Evolutionary conservation across 2,113 vertebrate genomes (phyloP), one percentile per base, ranked within the genome.

Genomic region (Piaya cayana): DNA sequence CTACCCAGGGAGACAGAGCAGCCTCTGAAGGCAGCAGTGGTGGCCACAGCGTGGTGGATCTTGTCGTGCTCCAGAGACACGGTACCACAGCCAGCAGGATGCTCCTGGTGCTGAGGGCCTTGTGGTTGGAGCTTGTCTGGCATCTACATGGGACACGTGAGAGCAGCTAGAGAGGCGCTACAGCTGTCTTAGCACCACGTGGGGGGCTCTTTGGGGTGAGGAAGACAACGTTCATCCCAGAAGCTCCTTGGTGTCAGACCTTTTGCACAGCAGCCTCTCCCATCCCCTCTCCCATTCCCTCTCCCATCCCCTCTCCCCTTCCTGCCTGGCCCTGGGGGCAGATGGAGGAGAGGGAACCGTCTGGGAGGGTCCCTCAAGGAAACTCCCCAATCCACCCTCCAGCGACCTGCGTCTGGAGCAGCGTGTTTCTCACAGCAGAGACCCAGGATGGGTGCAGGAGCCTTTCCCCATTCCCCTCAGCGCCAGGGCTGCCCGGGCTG

Each of bases 141-240:
- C 19, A 5, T 7, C 59, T 2, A 0, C 29, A 47, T 67, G 62
- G 58, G 18, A 30, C 0, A 0, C 4, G 43, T 37, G 21, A 15
- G 25, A 39, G 72, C 50, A 34, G 56, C 52, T 6, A 2, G 39
- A 45, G 16, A 27, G 37, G 29, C 2, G 22, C 42, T 9, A 2
- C 4, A 0, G 53, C 45, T 58, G 67, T 2, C 68, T 32, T 15
- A 23, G 68, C 80, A 49, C 50, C 7, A 0, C 10, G 3, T 1
- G 1, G 29, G 43, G 60, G 81, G 52, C 23, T 16, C 17, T 3
- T 5, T 7, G 43, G 58, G 50, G 16, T 32, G 36, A 77, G 37
- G 59, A 53, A 17, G 45, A 21, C 14, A 27, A 2, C 0, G 0
- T 22, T 19, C 56, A 37, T 10, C 64, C 69, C 50, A 36, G 63